Base-by-base conservation (phyloP, 2,797 vertebrate species). In the Chaunax sp. region DNA sequence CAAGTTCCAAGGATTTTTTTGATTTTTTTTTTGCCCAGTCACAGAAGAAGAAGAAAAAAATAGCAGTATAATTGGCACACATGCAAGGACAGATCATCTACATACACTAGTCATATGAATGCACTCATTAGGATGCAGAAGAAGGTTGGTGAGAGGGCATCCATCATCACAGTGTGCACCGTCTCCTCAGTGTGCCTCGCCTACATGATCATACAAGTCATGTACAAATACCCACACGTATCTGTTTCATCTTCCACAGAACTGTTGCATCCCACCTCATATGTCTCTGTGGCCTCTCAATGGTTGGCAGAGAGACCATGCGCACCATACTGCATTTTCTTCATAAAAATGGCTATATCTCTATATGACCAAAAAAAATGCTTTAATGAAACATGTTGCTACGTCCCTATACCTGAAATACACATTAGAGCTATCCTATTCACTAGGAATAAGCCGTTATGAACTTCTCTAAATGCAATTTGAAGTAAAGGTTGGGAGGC, bases 51-150 rank as follows among this genome's bases (percentile, higher is more conserved):
- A 20, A n/a, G n/a, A n/a, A n/a, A n/a, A 61, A 56, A 35, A 56
- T 56, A 57, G 44, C 12, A 19, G 51, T 54, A 59, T 86, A 89
- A 88, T 71, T 85, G 82, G 68, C 53, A 67, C 70, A 70, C 58
- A 47, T 55, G 58, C 75, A 73, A 75, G 64, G 72, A 82, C 63
- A 47, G 59, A 51, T 86, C 78, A 81, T 70, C 53, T 79, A 67
- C 80, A 75, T 72, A 33, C 62, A 33, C 25, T 3, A 49, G 46
- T 72, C 53, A 74, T 78, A 65, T 23, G 50, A 79, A 62, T 64
- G 63, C 47, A 63, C 82, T 88, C 73, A 88, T 92, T 87, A 83
- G 44, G 69, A 84, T 81, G 75, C 78, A 75, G 56, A 57, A 16
- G 57, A 72, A 72, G 75, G 81, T 53, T 81, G 62, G 71, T 64